These are phyloP conservation scores for Orchesella flavescens DNA, from an alignment of 2,888 invertebrate species.

Conservation along the genomic window DNA sequence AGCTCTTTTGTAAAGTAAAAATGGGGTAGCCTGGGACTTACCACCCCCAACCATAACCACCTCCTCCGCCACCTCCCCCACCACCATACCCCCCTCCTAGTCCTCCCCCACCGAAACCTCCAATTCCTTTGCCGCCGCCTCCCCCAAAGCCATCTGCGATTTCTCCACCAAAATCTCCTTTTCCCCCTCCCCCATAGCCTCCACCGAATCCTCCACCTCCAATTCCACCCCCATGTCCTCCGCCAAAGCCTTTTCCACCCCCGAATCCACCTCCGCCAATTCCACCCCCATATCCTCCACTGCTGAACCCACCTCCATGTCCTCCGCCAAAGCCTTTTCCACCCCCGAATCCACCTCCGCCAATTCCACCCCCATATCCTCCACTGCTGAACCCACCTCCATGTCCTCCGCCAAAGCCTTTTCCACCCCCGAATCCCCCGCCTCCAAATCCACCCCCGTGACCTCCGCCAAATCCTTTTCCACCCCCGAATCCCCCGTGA, in stretches of 20 bases:
- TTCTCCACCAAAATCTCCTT: neutral
- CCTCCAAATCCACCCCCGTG: constrained; percentile 1
- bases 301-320: neutral
- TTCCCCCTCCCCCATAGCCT: no score
- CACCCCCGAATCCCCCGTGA: neutral
- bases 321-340: neutral
- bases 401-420: neutral
- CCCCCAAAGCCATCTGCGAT: neutral
- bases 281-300: neutral
- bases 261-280: no score
- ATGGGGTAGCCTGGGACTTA: neutral
- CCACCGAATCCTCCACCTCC: neutral
- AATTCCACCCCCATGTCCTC: neutral
- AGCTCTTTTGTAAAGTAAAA: constrained; percentile 6
- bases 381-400: neutral
- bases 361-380: neutral
- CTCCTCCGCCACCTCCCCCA: constrained; percentile 17
- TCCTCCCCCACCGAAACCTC: constrained; percentile 15
- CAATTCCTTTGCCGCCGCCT: neutral
- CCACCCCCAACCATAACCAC: constrained; percentile 20
- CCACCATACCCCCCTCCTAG: constrained; percentile 16
- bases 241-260: neutral
- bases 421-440: neutral
- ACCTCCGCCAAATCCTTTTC: constrained; percentile 16
- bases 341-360: neutral